Evolutionary conservation across 1,140 invertebrate species (phyloP).

Genomic region (Cotesia chilonis): DNA sequence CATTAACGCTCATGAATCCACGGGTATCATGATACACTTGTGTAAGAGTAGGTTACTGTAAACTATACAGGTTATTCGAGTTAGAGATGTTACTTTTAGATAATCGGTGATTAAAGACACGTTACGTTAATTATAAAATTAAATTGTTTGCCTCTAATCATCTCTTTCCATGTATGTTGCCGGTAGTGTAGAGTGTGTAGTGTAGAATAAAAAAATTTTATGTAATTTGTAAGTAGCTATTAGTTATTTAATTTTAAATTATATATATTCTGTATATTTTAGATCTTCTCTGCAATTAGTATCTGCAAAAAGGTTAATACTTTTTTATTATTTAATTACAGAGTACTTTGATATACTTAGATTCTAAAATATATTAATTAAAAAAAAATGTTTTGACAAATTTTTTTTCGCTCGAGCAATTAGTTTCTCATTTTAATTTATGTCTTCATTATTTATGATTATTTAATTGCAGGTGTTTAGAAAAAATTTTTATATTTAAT

Average conservation of each 20-base stretch:
- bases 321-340: slow-evolving; percentile 8
- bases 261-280: no score
- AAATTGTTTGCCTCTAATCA: slow-evolving; percentile 56
- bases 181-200: no score
- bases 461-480: no score
- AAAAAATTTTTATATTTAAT: no score
- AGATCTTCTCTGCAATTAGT: neutral
- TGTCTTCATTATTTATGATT: no score
- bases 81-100: slow-evolving; percentile 58
- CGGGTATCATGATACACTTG: slow-evolving; percentile 41
- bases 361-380: neutral
- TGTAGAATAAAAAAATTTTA: no score
- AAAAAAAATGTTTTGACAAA: neutral
- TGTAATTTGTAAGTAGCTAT: no score
- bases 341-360: neutral
- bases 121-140: slow-evolving; percentile 66
- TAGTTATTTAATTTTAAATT: no score
- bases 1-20: slow-evolving; percentile 60
- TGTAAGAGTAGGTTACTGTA: neutral
- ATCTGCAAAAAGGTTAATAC: slow-evolving; percentile 7
- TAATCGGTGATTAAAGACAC: slow-evolving; percentile 48
- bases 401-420: neutral
- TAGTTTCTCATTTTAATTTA: slow-evolving; percentile 1
- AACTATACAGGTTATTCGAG: slow-evolving; percentile 10
- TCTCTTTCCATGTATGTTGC: neutral